phyloP scores from a whole-genome alignment of 2,888 invertebrate genomes.

The Cephus rjabovi region DNA sequence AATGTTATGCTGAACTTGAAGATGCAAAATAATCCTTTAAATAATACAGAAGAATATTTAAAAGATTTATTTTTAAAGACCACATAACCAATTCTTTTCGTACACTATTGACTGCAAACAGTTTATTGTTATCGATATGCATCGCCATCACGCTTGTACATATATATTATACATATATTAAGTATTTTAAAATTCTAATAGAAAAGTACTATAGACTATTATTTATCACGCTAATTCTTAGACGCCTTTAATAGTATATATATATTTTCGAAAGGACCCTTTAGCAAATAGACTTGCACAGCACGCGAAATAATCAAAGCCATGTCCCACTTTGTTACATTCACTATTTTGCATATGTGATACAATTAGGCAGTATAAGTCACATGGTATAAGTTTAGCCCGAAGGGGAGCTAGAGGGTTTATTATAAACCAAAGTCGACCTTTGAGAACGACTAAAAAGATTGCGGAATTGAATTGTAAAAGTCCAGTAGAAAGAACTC shows the following conservation, averaged over 20 bases:
- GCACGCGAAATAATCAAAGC: not conserved
- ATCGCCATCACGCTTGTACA: no score
- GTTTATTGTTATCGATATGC: no score
- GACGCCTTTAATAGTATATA: no score
- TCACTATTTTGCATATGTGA: not conserved
- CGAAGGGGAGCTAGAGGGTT: not conserved
- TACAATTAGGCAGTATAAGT: not conserved
- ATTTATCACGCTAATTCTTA: no score
- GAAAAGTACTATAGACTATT: no score
- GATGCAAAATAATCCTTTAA: no score
- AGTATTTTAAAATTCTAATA: no score
- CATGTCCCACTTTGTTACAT: not conserved
- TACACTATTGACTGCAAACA: no score
- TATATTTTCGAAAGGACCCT: not conserved
- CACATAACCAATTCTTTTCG: not conserved
- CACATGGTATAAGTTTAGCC: not conserved
- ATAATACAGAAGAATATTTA: not conserved
- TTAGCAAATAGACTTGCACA: not conserved
- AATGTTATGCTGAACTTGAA: no score
- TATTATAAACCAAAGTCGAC: not conserved
- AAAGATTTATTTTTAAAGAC: not conserved
- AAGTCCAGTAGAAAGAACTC: not conserved
- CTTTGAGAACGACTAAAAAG: not conserved
- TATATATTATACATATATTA: no score
- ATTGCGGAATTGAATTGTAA: not conserved